Evolutionary conservation across 2,888 invertebrate genomes (phyloP).

Genomic region (Odontothrips loti): DNA sequence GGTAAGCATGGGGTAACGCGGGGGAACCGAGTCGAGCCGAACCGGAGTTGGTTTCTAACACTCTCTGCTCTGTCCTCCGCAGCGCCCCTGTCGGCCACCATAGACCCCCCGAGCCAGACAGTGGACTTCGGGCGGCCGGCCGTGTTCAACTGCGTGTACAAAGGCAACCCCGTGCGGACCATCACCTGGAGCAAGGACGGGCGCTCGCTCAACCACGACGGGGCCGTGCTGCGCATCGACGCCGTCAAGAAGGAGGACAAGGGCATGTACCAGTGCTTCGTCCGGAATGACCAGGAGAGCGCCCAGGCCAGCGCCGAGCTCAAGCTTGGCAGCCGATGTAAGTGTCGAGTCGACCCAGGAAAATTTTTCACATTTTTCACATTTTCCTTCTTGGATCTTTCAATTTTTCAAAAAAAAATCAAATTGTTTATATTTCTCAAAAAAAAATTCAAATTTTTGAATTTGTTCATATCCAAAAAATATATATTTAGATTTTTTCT

Average conservation of each 20-base stretch:
- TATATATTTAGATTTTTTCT: conserved; percentile 28
- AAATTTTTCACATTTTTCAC: conserved; percentile 26
- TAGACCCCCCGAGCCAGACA: conserved; percentile 86
- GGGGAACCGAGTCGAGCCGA: no score
- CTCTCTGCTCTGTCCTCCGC: conserved; percentile 28
- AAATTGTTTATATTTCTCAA: no score
- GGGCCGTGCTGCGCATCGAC: conserved; percentile 71
- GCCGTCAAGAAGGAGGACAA: conserved; percentile 90
- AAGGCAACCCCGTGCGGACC: conserved; percentile 77
- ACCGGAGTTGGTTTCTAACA: not conserved
- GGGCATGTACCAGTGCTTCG: conserved; percentile 96
- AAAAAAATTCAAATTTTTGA: conserved; percentile 29
- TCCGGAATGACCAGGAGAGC: conserved; percentile 87
- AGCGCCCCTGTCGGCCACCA: conserved; percentile 81
- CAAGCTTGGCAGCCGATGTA: conserved; percentile 85
- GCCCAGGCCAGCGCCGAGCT: conserved; percentile 90
- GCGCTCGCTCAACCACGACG: conserved; percentile 76
- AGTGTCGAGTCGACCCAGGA: no score
- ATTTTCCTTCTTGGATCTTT: conserved; percentile 35
- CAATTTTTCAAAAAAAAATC: no score
- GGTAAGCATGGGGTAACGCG: conserved; percentile 46
- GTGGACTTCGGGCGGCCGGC: conserved; percentile 92
- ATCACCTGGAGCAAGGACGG: conserved; percentile 92
- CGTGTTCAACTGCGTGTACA: conserved; percentile 75
- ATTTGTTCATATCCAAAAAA: conserved; percentile 30